These are phyloP conservation scores for Aethina tumida DNA, from an alignment of 1,140 invertebrate genomes.

Conservation along the genomic window DNA sequence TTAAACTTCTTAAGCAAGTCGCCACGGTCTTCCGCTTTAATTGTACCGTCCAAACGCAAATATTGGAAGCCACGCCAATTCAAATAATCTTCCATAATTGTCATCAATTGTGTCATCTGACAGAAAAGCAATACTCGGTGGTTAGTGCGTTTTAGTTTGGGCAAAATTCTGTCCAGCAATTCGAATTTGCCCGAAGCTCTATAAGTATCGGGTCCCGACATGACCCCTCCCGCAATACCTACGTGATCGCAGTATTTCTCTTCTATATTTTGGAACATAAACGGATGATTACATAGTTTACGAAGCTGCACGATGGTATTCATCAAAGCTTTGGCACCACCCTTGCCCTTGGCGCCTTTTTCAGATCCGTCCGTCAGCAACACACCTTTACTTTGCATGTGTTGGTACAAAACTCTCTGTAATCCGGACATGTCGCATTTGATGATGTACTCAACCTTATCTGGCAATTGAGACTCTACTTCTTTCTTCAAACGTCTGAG, in stretches of 20 bases:
- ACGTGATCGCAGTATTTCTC: constrained; percentile 92
- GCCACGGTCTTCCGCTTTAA: constrained; percentile 95
- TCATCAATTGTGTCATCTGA: constrained; percentile 99
- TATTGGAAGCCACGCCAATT: constrained; percentile 74
- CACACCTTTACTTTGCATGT: constrained; percentile 96
- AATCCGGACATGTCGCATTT: constrained; percentile 98
- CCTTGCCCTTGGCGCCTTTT: constrained; percentile 89
- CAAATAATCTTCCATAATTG: constrained; percentile 97
- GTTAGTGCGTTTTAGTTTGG: constrained; percentile 83
- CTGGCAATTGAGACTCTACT: constrained; percentile 96
- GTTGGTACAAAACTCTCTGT: constrained; percentile 81
- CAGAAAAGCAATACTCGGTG: constrained; percentile 96
- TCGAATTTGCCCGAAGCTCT: constrained; percentile 96
- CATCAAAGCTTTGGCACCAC: constrained; percentile 94
- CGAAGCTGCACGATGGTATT: constrained; percentile 97
- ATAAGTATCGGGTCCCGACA: constrained; percentile 72
- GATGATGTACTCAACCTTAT: constrained; percentile 98
- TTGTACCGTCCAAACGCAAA: constrained; percentile 84
- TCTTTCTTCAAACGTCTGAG: constrained; percentile 63
- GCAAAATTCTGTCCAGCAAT: constrained; percentile 93
- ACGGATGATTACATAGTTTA: constrained; percentile 98
- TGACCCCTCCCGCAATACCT: constrained; percentile 58
- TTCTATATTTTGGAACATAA: constrained; percentile 98
- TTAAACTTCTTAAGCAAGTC: constrained; percentile 91
- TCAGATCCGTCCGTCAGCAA: constrained; percentile 91